These are phyloP conservation scores for Balearica regulorum DNA, from an alignment of 2,797 vertebrate species.

Conservation along the genomic window DNA sequence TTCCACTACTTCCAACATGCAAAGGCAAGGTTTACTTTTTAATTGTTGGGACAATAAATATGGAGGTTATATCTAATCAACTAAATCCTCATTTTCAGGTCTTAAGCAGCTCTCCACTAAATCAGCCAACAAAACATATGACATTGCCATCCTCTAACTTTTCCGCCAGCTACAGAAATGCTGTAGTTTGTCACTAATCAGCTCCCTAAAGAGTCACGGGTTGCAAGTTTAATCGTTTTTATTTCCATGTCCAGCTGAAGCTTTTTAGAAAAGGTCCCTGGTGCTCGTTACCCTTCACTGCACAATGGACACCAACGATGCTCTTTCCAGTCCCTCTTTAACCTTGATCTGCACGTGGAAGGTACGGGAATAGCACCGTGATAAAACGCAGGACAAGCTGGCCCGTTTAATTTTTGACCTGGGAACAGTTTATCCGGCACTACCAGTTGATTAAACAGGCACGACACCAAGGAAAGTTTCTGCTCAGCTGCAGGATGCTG, in stretches of 20 bases:
- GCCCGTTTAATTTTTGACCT: background rate
- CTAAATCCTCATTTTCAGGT: slow-evolving; percentile 24
- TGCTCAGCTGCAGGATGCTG: accelerated
- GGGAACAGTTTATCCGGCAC: background rate
- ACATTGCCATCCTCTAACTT: slow-evolving; percentile 10
- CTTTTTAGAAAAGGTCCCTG: slow-evolving; percentile 24
- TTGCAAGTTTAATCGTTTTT: slow-evolving; percentile 45
- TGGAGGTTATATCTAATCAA: slow-evolving; percentile 47
- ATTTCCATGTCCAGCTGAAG: slow-evolving; percentile 64
- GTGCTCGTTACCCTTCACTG: slow-evolving; percentile 51
- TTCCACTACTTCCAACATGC: background rate
- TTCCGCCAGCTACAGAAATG: slow-evolving; percentile 36
- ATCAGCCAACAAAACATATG: slow-evolving; percentile 13
- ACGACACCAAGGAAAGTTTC: background rate
- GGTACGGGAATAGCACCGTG: background rate
- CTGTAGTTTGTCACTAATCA: background rate
- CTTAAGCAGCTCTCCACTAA: slow-evolving; percentile 24
- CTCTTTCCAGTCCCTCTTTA: slow-evolving; percentile 42
- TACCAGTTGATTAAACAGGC: background rate
- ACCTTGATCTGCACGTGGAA: background rate
- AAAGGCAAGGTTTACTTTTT: slow-evolving; percentile 22
- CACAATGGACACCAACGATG: slow-evolving; percentile 32
- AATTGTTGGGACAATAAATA: slow-evolving; percentile 12
- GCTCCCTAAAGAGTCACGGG: slow-evolving; percentile 38
- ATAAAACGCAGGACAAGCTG: background rate